Percentiles rank a stretch among this genome's conserved stretches.
Conservation (phyloP, 2,797 vertebrate genomes). For the Betta splendens region DNA sequence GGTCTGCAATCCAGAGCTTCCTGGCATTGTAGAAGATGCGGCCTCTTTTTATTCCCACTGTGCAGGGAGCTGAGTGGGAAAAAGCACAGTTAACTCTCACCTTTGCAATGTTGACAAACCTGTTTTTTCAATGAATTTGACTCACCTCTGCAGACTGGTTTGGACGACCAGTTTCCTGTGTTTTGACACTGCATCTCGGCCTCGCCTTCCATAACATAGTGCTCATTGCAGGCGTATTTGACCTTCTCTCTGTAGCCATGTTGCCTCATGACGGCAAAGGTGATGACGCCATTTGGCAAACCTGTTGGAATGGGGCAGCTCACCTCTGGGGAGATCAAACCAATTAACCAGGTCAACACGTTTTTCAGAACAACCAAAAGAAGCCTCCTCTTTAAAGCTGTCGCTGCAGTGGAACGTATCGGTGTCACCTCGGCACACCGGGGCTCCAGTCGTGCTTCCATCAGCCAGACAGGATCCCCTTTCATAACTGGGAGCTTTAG, state of each 20-base stretch:
- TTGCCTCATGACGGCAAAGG: slow-evolving; percentile 77
- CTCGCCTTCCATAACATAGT: slow-evolving; percentile 82
- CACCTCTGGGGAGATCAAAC: slow-evolving; percentile 75
- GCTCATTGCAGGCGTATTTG: slow-evolving; percentile 83
- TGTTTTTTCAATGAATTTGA: too few relatives aligned
- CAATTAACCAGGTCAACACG: neutral
- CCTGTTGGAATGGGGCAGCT: slow-evolving; percentile 81
- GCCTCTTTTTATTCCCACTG: slow-evolving; percentile 83
- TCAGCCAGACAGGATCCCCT: slow-evolving; percentile 82
- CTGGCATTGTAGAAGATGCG: slow-evolving; percentile 83
- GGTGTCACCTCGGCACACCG: slow-evolving; percentile 83
- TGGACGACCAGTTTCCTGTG: slow-evolving; percentile 85
- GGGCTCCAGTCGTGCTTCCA: slow-evolving; percentile 82
- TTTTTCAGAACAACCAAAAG: too few relatives aligned
- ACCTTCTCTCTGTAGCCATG: slow-evolving; percentile 87
- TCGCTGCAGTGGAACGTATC: too few relatives aligned
- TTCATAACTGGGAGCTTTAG: slow-evolving; percentile 81
- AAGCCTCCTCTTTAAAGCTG: too few relatives aligned
- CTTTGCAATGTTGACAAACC: too few relatives aligned
- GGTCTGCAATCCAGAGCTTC: slow-evolving; percentile 82
- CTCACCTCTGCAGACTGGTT: slow-evolving; percentile 87
- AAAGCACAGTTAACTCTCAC: neutral
- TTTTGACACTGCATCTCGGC: slow-evolving; percentile 81
- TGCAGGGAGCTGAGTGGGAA: slow-evolving; percentile 82
- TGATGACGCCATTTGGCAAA: slow-evolving; percentile 86